Conservation (phyloP, 2,797 vertebrate genomes). For the Anas flavirostris region DNA sequence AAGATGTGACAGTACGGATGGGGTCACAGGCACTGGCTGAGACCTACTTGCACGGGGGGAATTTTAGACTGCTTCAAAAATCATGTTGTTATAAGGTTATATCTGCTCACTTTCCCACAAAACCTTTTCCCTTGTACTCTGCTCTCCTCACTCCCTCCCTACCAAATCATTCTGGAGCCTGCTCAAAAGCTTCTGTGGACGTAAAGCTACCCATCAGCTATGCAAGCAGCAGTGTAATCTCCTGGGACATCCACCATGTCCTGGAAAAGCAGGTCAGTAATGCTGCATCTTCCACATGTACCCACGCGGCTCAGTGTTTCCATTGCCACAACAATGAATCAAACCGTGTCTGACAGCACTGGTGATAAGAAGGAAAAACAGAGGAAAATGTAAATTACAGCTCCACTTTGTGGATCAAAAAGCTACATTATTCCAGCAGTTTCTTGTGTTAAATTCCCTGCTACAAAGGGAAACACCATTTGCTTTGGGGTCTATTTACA, state of each 20-base stretch:
- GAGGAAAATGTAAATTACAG: neutral
- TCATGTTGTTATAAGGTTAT: neutral
- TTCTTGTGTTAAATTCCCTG: neutral
- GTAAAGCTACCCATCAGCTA: neutral
- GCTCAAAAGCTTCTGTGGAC: neutral
- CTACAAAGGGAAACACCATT: neutral
- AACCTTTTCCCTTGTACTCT: neutral
- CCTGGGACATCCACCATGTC: neutral
- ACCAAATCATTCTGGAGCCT: neutral
- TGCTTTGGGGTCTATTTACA: neutral
- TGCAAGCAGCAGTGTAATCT: neutral
- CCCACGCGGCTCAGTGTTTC: neutral
- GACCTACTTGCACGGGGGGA: neutral
- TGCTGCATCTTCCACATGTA: neutral
- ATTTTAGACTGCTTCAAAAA: neutral
- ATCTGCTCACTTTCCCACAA: neutral
- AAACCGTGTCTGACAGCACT: neutral
- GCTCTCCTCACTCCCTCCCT: neutral
- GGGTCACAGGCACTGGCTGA: neutral
- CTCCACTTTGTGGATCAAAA: neutral
- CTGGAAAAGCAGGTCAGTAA: neutral
- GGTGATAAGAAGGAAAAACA: constrained; percentile 30
- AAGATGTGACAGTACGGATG: neutral
- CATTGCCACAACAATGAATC: neutral
- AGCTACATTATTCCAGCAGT: neutral